These are phyloP conservation scores for Lissocephala sabroskyi DNA, from an alignment of 2,888 invertebrate species.

Conservation along the genomic window DNA sequence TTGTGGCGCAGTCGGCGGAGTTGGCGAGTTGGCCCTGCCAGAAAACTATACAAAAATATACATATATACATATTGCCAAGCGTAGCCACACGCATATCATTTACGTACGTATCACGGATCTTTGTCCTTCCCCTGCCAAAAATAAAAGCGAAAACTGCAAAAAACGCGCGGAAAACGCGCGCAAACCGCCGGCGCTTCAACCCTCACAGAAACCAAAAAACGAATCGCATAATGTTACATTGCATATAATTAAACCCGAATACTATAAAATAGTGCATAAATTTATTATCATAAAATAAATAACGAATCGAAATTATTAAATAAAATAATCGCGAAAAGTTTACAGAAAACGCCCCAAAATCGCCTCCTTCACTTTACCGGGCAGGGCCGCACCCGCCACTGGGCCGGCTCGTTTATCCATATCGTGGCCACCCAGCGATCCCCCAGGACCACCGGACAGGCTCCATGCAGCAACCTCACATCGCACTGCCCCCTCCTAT, in stretches of 20 bases:
- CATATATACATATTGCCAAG: too few relatives aligned
- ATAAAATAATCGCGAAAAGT: slow-evolving; percentile 57
- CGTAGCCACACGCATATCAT: slow-evolving; percentile 44
- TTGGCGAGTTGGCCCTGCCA: too few relatives aligned
- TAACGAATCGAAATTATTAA: slow-evolving; percentile 50
- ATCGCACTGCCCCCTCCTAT: slow-evolving; percentile 18
- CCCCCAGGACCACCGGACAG: slow-evolving; percentile 33
- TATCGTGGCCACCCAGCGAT: slow-evolving; percentile 32
- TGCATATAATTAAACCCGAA: slow-evolving; percentile 53
- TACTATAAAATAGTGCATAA: slow-evolving; percentile 67
- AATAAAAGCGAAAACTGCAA: slow-evolving; percentile 1
- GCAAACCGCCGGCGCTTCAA: slow-evolving; percentile 6
- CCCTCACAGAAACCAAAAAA: slow-evolving; percentile 16
- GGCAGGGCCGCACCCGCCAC: slow-evolving; percentile 17
- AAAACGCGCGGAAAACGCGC: slow-evolving; percentile 12
- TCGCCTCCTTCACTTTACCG: slow-evolving; percentile 3
- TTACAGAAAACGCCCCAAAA: not conserved
- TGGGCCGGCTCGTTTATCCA: slow-evolving; percentile 18
- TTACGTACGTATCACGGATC: slow-evolving; percentile 46
- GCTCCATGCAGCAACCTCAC: slow-evolving; percentile 18
- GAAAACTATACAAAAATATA: too few relatives aligned
- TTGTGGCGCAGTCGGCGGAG: not conserved
- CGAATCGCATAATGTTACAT: slow-evolving; percentile 61
- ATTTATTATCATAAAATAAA: slow-evolving; percentile 40
- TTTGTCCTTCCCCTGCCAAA: slow-evolving; percentile 19